These are phyloP conservation scores for Ophion ellenae DNA, from an alignment of 2,888 invertebrate genomes.

Conservation along the genomic window DNA sequence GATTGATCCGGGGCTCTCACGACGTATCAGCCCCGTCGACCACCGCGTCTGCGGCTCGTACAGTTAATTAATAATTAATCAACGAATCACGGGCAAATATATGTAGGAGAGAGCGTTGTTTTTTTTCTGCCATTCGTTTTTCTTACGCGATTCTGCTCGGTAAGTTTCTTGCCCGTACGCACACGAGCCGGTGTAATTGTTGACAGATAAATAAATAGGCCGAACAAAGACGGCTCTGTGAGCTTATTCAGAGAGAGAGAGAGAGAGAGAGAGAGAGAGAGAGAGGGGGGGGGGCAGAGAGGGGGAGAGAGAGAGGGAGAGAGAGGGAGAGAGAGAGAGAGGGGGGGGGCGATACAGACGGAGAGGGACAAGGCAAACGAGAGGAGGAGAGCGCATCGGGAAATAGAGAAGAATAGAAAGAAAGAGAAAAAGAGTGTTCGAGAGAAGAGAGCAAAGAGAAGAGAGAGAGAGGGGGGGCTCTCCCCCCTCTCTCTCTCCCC, in stretches of 20 bases:
- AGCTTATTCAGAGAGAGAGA: conserved; percentile 28
- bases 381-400: no score
- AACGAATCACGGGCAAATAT: conserved; percentile 54
- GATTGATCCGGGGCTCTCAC: neutral
- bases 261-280: conserved; percentile 21
- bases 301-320: conserved; percentile 1
- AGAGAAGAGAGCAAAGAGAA: no score
- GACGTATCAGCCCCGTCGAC: conserved; percentile 4
- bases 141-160: conserved; percentile 58
- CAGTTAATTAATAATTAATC: conserved; percentile 68
- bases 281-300: neutral
- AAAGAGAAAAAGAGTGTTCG: no score
- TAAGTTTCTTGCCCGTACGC: conserved; percentile 72
- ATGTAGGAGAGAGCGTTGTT: neutral
- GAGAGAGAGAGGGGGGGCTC: no score
- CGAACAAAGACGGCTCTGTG: conserved; percentile 79
- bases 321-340: no score
- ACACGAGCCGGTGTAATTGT: conserved; percentile 78
- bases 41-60: conserved; percentile 20
- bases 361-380: no score
- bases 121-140: conserved; percentile 2
- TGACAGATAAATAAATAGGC: conserved; percentile 82
- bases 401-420: no score
- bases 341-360: neutral
- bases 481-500: no score